Conservation (phyloP, 2,113 vertebrate genomes). For the Trematomus loennbergii region DNA sequence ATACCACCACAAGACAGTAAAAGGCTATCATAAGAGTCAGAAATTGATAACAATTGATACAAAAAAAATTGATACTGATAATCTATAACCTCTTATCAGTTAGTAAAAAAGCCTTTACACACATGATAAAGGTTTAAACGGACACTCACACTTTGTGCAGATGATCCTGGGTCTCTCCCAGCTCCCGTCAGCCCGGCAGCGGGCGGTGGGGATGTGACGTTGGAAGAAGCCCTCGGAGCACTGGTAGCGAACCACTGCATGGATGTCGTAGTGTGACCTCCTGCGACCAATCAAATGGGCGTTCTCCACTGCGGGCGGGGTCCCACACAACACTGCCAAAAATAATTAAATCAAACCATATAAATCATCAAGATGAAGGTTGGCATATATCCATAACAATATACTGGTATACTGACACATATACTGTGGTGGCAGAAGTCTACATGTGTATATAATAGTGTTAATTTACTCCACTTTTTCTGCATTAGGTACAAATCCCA, state of each 20-base stretch:
- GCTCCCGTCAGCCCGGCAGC: conserved; percentile 89
- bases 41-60: neutral
- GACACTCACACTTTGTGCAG: conserved; percentile 93
- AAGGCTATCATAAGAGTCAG: neutral
- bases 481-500: neutral
- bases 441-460: neutral
- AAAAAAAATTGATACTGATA: neutral
- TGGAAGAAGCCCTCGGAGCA: conserved; percentile 91
- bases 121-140: neutral
- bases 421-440: neutral
- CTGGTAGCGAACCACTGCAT: conserved; percentile 92
- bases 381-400: neutral
- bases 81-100: neutral
- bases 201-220: conserved; percentile 89
- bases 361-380: neutral
- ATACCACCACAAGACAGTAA: neutral
- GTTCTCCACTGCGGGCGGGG: conserved; percentile 90
- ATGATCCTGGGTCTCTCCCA: conserved; percentile 94
- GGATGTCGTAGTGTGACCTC: conserved; percentile 91
- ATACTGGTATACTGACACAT: neutral
- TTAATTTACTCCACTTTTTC: neutral
- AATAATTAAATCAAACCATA: neutral
- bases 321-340: conserved; percentile 89
- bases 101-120: neutral
- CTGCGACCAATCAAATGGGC: conserved; percentile 87